Conservation (phyloP, 2,888 invertebrate species). For the Agrenia bidenticulata region DNA sequence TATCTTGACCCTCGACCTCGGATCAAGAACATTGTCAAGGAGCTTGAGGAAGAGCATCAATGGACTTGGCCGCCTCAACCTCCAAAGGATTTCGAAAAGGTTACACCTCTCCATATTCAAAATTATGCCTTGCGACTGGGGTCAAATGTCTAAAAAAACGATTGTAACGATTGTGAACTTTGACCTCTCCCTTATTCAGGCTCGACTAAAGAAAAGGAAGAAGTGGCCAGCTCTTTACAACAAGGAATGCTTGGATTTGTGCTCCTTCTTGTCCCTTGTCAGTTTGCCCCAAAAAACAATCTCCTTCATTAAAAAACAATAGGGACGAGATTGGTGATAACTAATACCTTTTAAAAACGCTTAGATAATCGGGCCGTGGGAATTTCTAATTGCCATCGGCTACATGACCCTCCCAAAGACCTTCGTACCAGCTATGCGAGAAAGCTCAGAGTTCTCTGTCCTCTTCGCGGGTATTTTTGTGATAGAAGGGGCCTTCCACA, state of each 20-base stretch:
- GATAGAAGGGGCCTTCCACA: conserved; percentile 25
- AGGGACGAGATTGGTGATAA: too few species aligned
- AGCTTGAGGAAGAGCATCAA: conserved; percentile 27
- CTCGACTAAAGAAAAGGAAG: conserved; percentile 23
- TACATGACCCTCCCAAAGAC: conserved; percentile 27
- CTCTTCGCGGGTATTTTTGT: conserved; percentile 24
- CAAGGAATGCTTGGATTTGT: conserved; percentile 24
- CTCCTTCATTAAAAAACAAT: too few species aligned
- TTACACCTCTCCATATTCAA: neutral
- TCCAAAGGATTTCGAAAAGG: conserved; percentile 26
- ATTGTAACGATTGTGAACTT: too few species aligned
- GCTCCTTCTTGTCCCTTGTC: conserved; percentile 26
- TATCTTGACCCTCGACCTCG: conserved; percentile 26
- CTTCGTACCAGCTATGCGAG: conserved; percentile 29
- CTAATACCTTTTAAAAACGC: neutral
- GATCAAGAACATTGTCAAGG: conserved; percentile 30
- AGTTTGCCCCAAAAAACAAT: too few species aligned
- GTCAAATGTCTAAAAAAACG: too few species aligned
- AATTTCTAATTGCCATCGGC: conserved; percentile 24
- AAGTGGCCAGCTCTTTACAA: conserved; percentile 23
- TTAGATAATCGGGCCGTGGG: conserved; percentile 31
- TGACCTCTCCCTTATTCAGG: too few species aligned
- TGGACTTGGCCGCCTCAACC: conserved; percentile 31
- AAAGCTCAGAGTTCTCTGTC: conserved; percentile 24
- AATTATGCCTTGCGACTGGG: neutral